Evolutionary conservation across 2,113 vertebrate species (phyloP).

Genomic region (Nyctibius bracteatus): DNA sequence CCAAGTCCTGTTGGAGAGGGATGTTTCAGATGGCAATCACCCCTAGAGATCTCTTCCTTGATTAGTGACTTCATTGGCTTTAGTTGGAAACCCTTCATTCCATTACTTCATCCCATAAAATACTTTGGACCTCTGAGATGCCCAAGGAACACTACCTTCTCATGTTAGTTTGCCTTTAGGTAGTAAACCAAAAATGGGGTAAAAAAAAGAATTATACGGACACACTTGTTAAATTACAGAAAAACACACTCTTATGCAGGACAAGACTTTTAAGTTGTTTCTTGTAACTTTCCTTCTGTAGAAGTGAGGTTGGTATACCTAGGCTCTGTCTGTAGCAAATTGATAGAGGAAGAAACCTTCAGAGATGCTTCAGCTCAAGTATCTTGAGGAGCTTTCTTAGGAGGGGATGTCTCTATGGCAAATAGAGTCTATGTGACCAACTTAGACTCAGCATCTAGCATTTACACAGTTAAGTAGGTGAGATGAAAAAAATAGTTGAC

Average conservation of each 20-base stretch:
- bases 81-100: neutral
- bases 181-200: neutral
- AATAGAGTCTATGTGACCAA: neutral
- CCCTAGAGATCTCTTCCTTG: neutral
- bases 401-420: neutral
- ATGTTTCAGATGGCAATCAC: neutral
- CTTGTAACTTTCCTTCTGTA: neutral
- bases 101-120: neutral
- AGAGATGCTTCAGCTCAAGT: neutral
- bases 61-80: neutral
- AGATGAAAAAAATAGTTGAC: neutral
- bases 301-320: accelerated
- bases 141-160: neutral
- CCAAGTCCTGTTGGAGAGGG: neutral
- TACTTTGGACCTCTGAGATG: neutral
- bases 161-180: neutral
- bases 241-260: neutral
- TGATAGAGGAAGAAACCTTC: neutral
- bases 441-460: neutral
- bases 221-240: neutral
- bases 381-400: neutral
- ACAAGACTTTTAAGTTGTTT: neutral
- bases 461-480: neutral
- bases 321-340: neutral
- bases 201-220: neutral